Conservation (phyloP, 2,888 invertebrate species). For the Teinopalpus imperialis region DNA sequence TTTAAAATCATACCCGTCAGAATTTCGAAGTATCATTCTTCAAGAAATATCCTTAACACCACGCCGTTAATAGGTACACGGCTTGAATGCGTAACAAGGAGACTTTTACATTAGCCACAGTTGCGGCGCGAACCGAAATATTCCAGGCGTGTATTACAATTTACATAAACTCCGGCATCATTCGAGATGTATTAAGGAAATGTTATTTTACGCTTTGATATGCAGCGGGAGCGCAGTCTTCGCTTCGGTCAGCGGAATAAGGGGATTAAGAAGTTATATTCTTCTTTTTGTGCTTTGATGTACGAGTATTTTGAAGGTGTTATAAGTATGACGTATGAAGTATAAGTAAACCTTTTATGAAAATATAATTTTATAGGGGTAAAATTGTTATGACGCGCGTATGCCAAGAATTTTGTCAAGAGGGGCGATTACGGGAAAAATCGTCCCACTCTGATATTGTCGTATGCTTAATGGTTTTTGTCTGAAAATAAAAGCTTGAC, state of each 20-base stretch:
- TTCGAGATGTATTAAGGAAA: conserved; percentile 72
- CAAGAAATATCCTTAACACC: conserved; percentile 37
- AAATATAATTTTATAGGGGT: conserved; percentile 1
- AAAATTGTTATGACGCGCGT: neutral
- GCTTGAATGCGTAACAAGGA: conserved; percentile 58
- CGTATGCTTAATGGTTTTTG: too few species aligned
- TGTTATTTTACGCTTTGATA: conserved; percentile 67
- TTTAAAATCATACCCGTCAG: conserved; percentile 16
- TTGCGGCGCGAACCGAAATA: conserved; percentile 55
- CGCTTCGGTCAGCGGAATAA: conserved; percentile 26
- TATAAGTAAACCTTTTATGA: conserved; percentile 3
- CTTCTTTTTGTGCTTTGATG: conserved; percentile 26
- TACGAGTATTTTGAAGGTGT: too few species aligned
- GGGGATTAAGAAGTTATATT: conserved; percentile 34
- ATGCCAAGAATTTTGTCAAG: conserved; percentile 3
- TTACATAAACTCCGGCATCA: conserved; percentile 71
- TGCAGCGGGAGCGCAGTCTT: conserved; percentile 50
- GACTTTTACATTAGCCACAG: conserved; percentile 45
- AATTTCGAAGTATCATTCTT: conserved; percentile 32
- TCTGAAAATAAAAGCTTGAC: too few species aligned
- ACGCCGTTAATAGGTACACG: conserved; percentile 55
- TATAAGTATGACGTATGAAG: too few species aligned
- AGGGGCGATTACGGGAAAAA: conserved; percentile 4
- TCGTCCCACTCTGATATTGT: conserved; percentile 1
- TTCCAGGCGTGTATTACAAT: conserved; percentile 67